A percentile compares a stretch with the other conserved stretches of the same genome.
phyloP scores from a whole-genome alignment of 2,888 invertebrate species.

The Eulithis testata region DNA sequence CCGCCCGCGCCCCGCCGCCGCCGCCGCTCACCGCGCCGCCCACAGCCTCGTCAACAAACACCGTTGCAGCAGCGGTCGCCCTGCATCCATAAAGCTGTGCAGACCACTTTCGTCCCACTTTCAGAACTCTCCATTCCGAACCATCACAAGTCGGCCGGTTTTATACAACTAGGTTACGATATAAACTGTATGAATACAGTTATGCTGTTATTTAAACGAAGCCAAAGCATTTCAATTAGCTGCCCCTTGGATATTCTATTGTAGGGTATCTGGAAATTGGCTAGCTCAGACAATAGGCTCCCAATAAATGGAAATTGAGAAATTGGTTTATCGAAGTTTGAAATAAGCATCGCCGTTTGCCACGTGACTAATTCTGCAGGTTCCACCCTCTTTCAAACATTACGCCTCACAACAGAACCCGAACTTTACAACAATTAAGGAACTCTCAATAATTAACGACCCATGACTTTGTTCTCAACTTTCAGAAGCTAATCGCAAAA shows the following conservation, averaged over 20 bases:
- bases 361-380: constrained; percentile 62
- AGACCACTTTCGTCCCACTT: constrained; percentile 72
- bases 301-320: constrained; percentile 48
- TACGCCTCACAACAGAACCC: constrained; percentile 58
- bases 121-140: constrained; percentile 54
- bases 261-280: constrained; percentile 41
- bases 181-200: neutral
- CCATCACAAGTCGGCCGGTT: constrained; percentile 44
- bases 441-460: constrained; percentile 63
- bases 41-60: constrained; percentile 76
- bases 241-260: constrained; percentile 24
- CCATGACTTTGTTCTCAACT: constrained; percentile 46
- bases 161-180: constrained; percentile 31
- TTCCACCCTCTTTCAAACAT: constrained; percentile 65
- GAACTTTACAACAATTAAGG: constrained; percentile 67
- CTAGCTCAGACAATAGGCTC: constrained; percentile 49
- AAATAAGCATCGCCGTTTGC: constrained; percentile 51
- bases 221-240: constrained; percentile 14
- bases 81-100: constrained; percentile 68
- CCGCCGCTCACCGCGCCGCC: constrained; percentile 62
- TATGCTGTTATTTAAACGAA: constrained; percentile 18
- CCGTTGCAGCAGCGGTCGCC: constrained; percentile 77
- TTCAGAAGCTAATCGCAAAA: constrained; percentile 36
- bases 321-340: constrained; percentile 53
- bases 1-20: constrained; percentile 55